A percentile compares a stretch with the other conserved stretches of the same genome.
Evolutionary conservation across 2,797 vertebrate species (phyloP).

Genomic region (Sebastes oblongus): DNA sequence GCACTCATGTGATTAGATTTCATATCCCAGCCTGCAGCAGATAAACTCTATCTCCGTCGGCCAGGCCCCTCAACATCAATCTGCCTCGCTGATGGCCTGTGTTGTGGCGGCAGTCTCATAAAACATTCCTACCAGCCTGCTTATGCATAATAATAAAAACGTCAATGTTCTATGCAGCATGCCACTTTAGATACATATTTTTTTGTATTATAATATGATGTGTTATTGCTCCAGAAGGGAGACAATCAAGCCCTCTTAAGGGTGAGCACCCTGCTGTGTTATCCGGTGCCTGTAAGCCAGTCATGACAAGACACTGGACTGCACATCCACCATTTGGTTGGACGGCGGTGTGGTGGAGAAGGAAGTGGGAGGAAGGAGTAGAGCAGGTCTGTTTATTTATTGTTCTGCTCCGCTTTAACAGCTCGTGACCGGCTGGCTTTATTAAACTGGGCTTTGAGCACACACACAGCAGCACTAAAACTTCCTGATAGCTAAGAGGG

Average conservation of each 20-base stretch:
- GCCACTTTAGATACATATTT: conserved; percentile 46
- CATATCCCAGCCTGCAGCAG: conserved; percentile 72
- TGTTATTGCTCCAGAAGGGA: conserved; percentile 21
- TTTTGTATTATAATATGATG: conserved; percentile 31
- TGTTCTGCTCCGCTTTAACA: conserved; percentile 79
- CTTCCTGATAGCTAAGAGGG: conserved; percentile 79
- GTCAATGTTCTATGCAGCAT: conserved; percentile 34
- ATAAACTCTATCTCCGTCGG: conserved; percentile 83
- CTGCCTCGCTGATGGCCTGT: conserved; percentile 67
- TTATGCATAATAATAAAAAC: conserved; percentile 66
- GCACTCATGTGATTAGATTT: conserved; percentile 82
- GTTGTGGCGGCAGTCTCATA: conserved; percentile 48
- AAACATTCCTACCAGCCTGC: conserved; percentile 40
- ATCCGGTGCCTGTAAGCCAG: conserved; percentile 3
- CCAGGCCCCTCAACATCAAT: conserved; percentile 78
- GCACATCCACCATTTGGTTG: conserved; percentile 22
- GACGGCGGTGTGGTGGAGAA: conserved; percentile 12
- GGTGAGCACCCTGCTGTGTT: conserved; percentile 5
- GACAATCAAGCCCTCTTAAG: conserved; percentile 39
- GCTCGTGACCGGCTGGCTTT: conserved; percentile 83
- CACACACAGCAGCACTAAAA: conserved; percentile 85
- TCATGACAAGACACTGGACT: conserved; percentile 16
- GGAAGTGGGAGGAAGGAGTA: conserved; percentile 32
- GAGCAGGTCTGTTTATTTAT: conserved; percentile 81
- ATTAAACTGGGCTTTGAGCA: conserved; percentile 89